These are phyloP conservation scores for Seira musarum DNA, from an alignment of 2,888 invertebrate species.

Conservation along the genomic window DNA sequence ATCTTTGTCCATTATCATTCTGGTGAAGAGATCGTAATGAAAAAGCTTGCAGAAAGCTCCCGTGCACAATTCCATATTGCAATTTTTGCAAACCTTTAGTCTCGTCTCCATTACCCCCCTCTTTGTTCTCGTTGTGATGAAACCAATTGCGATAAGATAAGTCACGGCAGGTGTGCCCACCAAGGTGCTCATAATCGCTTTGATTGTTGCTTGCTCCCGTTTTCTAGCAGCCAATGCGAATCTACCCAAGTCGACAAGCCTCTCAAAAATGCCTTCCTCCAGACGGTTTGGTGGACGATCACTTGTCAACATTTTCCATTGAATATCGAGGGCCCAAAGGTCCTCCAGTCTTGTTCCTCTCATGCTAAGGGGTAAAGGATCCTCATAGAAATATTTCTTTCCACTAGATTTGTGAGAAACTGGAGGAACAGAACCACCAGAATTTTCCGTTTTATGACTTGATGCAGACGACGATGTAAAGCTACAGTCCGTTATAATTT, in stretches of 20 bases:
- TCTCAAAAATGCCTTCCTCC: conserved; percentile 87
- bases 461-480: conserved; percentile 17
- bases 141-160: conserved; percentile 38
- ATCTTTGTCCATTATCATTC: conserved; percentile 72
- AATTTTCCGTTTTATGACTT: conserved; percentile 23
- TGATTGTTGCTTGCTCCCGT: conserved; percentile 75
- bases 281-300: conserved; percentile 84
- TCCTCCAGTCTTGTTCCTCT: conserved; percentile 82
- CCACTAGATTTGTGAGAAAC: background rate
- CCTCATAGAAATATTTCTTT: conserved; percentile 76
- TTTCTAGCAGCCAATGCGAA: conserved; percentile 82
- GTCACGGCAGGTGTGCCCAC: conserved; percentile 38
- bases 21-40: conserved; percentile 76
- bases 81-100: conserved; percentile 80
- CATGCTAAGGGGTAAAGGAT: conserved; percentile 90
- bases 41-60: conserved; percentile 76
- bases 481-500: conserved; percentile 36
- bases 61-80: conserved; percentile 88
- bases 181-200: conserved; percentile 73
- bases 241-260: conserved; percentile 87
- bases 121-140: conserved; percentile 82
- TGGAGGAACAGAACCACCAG: conserved; percentile 11
- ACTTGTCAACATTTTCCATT: conserved; percentile 93
- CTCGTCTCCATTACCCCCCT: conserved; percentile 74
- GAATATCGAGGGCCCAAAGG: conserved; percentile 86